Conservation (phyloP, 2,888 invertebrate genomes). For the Mimas tiliae region DNA sequence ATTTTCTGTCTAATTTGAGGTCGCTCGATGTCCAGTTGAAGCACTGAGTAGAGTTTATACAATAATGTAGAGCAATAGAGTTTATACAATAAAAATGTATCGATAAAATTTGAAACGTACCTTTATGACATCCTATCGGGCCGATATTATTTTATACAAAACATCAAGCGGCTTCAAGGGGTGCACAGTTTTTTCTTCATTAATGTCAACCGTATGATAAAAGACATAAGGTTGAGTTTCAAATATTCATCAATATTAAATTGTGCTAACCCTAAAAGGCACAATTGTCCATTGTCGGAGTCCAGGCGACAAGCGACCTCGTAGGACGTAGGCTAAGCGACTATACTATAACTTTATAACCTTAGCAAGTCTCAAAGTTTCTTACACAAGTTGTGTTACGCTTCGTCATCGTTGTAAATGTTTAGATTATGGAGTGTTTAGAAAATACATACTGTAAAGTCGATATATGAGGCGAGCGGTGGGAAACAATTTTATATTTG, state of each 20-base stretch:
- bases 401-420: conserved; percentile 30
- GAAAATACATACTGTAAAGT: conserved; percentile 5
- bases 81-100: too few relatives aligned
- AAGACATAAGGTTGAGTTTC: too few relatives aligned
- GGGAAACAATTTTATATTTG: conserved; percentile 17
- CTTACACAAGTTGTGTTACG: conserved; percentile 22
- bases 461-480: conserved; percentile 9
- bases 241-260: too few relatives aligned
- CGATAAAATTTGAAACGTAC: too few relatives aligned
- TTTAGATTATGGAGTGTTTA: conserved; percentile 26
- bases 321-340: conserved; percentile 7
- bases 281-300: background rate
- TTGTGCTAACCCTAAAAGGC: too few relatives aligned
- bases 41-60: background rate
- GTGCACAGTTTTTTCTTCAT: too few relatives aligned
- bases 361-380: conserved; percentile 22
- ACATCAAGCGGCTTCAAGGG: too few relatives aligned
- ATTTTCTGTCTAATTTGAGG: background rate
- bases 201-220: too few relatives aligned
- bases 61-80: background rate
- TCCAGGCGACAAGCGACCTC: background rate
- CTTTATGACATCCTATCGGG: too few relatives aligned
- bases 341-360: conserved; percentile 6
- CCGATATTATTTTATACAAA: too few relatives aligned
- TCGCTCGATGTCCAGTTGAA: background rate